Base-by-base conservation (phyloP, 2,888 invertebrate species). In the Apamea sordens region DNA sequence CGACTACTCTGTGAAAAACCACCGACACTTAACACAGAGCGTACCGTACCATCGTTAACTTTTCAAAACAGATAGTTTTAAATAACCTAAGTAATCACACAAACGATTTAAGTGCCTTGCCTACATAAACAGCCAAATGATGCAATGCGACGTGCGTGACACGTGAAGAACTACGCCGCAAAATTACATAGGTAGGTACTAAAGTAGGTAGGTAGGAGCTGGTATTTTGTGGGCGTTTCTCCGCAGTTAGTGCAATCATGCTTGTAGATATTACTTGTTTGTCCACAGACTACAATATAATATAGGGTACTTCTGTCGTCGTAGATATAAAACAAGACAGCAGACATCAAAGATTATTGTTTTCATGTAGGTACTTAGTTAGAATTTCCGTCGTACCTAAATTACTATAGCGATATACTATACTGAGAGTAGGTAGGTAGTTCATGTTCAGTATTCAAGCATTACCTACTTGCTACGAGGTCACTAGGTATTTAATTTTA, bases 211-310 rank as follows among this genome's bases (percentile, higher is more conserved):
- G 7, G 41, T 41, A 41, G 41, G 41, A 7, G 15, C 21, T n/a
- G 21, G 18, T 47, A 24, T n/a, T 76, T 61, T 47, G 76, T 77
- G 61, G 77, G 77, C 76, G 77, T 76, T 63, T 77, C 50, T 63
- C 61, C 11, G 77, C 77, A 63, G 28, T 28, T 0, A 41, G 7
- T 41, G 32, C n/a, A 53, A 41, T 53, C 69, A 69, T 50, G 32
- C 11, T 7, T 61, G 2, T 56, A 56, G 56, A 59, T 61, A 61
- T 7, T 41, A 67, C 7, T 36, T 67, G 3, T 67, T n/a, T n/a
- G 50, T 18, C 50, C 18, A 50, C 50, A 50, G 5, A 50, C 18
- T 50, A 50, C 18, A 50, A 50, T 18, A 18, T 50, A 50, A 7
- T 50, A 50, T 7, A 18, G 18, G 18, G 50, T 18, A 50, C 18